A percentile compares a stretch with the other conserved stretches of the same genome.
phyloP scores from a whole-genome alignment of 2,888 invertebrate species.

The Drosophila nr. perissopoda region DNA sequence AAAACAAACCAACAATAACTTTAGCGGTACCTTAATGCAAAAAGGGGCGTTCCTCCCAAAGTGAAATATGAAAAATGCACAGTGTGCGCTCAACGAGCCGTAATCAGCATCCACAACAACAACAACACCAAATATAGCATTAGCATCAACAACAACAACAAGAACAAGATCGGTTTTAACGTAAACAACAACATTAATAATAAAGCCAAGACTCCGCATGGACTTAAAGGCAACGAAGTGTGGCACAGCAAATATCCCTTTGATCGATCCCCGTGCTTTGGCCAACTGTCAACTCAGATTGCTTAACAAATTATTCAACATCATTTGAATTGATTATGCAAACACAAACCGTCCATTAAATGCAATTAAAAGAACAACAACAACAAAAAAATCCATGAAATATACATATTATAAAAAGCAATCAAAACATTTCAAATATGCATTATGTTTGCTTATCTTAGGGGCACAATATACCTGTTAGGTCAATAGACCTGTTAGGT shows the following conservation, averaged over 20 bases:
- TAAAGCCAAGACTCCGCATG: constrained; percentile 17
- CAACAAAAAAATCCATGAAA: neutral
- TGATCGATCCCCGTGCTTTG: constrained; percentile 23
- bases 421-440: neutral
- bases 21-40: constrained; percentile 58
- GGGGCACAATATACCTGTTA: too few relatives aligned
- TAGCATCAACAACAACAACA: constrained; percentile 13
- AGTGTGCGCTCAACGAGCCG: constrained; percentile 50
- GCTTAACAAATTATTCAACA: constrained; percentile 41
- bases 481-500: too few relatives aligned
- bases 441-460: neutral
- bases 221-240: constrained; percentile 7
- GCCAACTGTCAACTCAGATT: constrained; percentile 40
- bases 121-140: neutral
- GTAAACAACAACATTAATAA: constrained; percentile 4
- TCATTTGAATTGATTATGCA: constrained; percentile 22
- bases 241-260: constrained; percentile 19
- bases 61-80: constrained; percentile 68
- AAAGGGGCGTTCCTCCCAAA: constrained; percentile 60
- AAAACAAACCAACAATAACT: constrained; percentile 34
- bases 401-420: neutral
- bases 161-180: constrained; percentile 7
- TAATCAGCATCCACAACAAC: constrained; percentile 35
- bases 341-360: constrained; percentile 11
- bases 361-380: constrained; percentile 5